Base-by-base conservation (phyloP, 2,113 vertebrate genomes). In the Heterotilapia buettikoferi region DNA sequence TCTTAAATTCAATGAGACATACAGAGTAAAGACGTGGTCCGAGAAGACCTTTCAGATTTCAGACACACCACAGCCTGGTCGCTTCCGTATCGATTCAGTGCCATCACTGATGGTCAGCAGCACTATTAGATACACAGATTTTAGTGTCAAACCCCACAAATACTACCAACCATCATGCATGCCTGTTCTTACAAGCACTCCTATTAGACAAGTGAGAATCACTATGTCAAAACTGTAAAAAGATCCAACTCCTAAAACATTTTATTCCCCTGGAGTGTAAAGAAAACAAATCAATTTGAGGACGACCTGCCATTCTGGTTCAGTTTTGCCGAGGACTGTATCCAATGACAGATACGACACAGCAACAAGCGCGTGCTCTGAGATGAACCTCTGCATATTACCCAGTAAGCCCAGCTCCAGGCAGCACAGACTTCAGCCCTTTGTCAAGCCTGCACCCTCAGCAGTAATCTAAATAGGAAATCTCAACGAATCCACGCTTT, bases 371-470 rank as follows among this genome's bases (percentile, higher is more conserved):
- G 10, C n/a, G 50, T 68, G 19, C 38, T 45, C 24, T 0, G 43
- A 85, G 47, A 43, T 29, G 19, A 40, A 81, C 38, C 19, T 5
- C 13, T 47, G 43, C 14, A 3, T 18, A 29, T 52, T 9, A 26
- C 54, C 84, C 88, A 4, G 57, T 93, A 94, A 95, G 93, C 92
- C 95, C 94, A 94, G 94, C 93, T 94, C 94, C 88, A 36, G 8
- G 57, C 21, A 82, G 89, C 50, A 87, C 91, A 93, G 90, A 91
- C 88, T 53, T 80, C 50, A 87, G 84, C 88, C 73, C 82, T 87
- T 92, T 88, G 57, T 78, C 82, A 76, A 91, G 90, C 88, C 92
- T 90, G 89, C 89, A 92, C 88, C 87, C 83, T 85, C 45, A 90
- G 80, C 89, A 87, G 88, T 83, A 73, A 90, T 90, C 82, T 78